A percentile compares a stretch with the other conserved stretches of the same genome.
These are phyloP conservation scores for Scotopteryx bipunctaria DNA, from an alignment of 2,888 invertebrate species.

Conservation along the genomic window DNA sequence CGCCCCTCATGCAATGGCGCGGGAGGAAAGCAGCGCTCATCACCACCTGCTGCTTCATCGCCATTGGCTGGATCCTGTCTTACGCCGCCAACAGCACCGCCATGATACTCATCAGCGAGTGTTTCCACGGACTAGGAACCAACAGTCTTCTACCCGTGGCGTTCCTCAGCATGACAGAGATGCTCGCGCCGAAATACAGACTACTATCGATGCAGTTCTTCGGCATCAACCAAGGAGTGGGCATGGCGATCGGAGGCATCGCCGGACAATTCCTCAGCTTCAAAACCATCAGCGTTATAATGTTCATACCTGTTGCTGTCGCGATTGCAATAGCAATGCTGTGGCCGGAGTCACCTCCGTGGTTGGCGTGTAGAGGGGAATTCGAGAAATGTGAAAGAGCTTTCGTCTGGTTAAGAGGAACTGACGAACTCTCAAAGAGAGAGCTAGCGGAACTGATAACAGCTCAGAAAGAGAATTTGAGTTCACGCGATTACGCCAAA, in stretches of 20 bases:
- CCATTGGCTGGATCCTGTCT: slow-evolving; percentile 28
- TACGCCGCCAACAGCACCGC: slow-evolving; percentile 10
- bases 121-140: slow-evolving; percentile 28
- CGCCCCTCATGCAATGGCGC: slow-evolving; percentile 18
- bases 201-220: slow-evolving; percentile 16
- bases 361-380: slow-evolving; percentile 37
- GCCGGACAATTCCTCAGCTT: slow-evolving; percentile 24
- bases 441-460: slow-evolving; percentile 29
- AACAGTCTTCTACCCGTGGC: slow-evolving; percentile 25
- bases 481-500: background rate
- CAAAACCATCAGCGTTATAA: slow-evolving; percentile 21
- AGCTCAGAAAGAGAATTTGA: slow-evolving; percentile 24
- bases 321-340: slow-evolving; percentile 21
- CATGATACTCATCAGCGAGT: slow-evolving; percentile 26
- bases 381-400: slow-evolving; percentile 30
- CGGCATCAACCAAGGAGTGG: slow-evolving; percentile 18
- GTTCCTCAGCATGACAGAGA: slow-evolving; percentile 26
- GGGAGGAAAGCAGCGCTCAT: slow-evolving; percentile 28
- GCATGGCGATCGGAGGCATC: slow-evolving; percentile 24
- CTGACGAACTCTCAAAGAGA: slow-evolving; percentile 16
- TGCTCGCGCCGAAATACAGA: slow-evolving; percentile 27
- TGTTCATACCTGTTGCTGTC: slow-evolving; percentile 19
- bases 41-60: slow-evolving; percentile 16
- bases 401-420: slow-evolving; percentile 36
- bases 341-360: slow-evolving; percentile 38